phyloP scores from a whole-genome alignment of 2,888 invertebrate species.

The Bellardia pandia region DNA sequence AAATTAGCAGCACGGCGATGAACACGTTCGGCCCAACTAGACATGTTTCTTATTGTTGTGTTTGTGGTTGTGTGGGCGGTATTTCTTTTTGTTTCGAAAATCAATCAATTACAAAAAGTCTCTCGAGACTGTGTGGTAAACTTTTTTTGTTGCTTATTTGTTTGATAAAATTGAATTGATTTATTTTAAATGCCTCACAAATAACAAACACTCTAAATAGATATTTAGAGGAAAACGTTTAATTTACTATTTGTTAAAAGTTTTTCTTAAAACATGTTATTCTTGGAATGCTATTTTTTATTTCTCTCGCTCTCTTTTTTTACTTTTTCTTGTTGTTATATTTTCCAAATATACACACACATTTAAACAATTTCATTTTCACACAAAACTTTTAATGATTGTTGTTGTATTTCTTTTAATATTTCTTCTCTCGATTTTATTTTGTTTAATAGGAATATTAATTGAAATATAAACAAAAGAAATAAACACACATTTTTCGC shows the following conservation, averaged over 20 bases:
- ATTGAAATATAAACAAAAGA: slow-evolving; percentile 65
- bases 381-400: slow-evolving; percentile 43
- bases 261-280: slow-evolving; percentile 56
- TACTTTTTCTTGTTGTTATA: slow-evolving; percentile 37
- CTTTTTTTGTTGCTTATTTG: background rate
- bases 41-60: slow-evolving; percentile 85
- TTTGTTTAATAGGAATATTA: slow-evolving; percentile 41
- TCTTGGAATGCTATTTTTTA: slow-evolving; percentile 65
- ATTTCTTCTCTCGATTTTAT: slow-evolving; percentile 6
- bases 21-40: slow-evolving; percentile 96
- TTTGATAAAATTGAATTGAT: slow-evolving; percentile 5
- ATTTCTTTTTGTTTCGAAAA: background rate
- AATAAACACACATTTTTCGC: slow-evolving; percentile 27
- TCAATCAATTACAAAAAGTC: slow-evolving; percentile 8
- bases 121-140: slow-evolving; percentile 2
- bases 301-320: slow-evolving; percentile 18
- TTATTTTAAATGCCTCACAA: slow-evolving; percentile 20
- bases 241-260: slow-evolving; percentile 21
- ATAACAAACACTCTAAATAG: background rate
- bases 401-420: background rate
- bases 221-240: slow-evolving; percentile 10
- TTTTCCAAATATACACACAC: slow-evolving; percentile 58
- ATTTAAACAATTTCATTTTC: slow-evolving; percentile 49
- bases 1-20: slow-evolving; percentile 95
- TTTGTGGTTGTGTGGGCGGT: slow-evolving; percentile 3